A percentile compares a stretch with the other conserved stretches of the same genome.
Conservation (phyloP, 2,888 invertebrate genomes). For the Labia minor region DNA sequence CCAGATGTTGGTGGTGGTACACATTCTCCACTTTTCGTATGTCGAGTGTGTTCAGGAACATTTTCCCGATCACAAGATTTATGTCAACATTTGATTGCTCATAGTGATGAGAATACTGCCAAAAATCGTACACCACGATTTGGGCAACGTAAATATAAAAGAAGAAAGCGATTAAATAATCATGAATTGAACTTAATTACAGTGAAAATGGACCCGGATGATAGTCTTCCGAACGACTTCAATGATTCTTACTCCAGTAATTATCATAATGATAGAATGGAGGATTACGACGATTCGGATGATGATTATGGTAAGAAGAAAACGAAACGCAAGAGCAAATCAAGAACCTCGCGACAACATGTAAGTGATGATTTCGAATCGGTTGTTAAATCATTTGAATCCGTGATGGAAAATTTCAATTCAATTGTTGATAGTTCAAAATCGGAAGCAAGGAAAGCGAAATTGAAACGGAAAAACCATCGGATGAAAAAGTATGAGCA, state of each 20-base stretch:
- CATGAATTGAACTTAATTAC: constrained; percentile 39
- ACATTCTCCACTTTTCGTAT: constrained; percentile 53
- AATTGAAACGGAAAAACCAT: constrained; percentile 20
- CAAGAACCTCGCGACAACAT: constrained; percentile 27
- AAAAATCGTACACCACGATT: constrained; percentile 67
- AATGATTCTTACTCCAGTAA: constrained; percentile 33
- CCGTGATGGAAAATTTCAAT: constrained; percentile 40
- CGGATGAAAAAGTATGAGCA: constrained; percentile 15
- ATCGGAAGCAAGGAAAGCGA: constrained; percentile 24
- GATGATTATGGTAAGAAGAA: constrained; percentile 35
- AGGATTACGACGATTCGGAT: constrained; percentile 33
- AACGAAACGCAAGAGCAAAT: constrained; percentile 34
- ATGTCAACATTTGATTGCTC: constrained; percentile 72
- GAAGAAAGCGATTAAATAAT: constrained; percentile 62
- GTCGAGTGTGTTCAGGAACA: constrained; percentile 63
- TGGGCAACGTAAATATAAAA: constrained; percentile 68
- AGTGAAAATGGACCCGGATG: constrained; percentile 31
- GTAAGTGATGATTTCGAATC: constrained; percentile 38
- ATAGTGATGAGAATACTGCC: constrained; percentile 76
- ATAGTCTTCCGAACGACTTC: constrained; percentile 14
- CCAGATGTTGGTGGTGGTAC: constrained; percentile 59
- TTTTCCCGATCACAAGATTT: constrained; percentile 61
- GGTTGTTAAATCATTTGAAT: constrained; percentile 40
- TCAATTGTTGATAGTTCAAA: constrained; percentile 28
- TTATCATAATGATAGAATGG: constrained; percentile 35